Base-by-base conservation (phyloP, 2,888 invertebrate genomes). In the Drosophila affinis region DNA sequence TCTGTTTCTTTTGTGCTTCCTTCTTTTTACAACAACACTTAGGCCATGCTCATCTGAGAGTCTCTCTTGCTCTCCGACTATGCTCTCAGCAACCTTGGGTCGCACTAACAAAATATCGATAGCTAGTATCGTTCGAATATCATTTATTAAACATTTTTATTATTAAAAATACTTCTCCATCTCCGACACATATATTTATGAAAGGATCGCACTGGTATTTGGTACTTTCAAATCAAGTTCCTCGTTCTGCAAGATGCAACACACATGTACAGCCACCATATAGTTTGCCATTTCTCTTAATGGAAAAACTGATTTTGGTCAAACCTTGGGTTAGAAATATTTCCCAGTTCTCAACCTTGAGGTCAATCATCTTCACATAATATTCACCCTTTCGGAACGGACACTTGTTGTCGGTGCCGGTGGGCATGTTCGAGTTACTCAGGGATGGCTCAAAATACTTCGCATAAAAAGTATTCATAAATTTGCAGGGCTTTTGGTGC, bases 301-400 rank as follows among this genome's bases (percentile, higher is more conserved):
- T 2, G 1, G 21, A 34, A 3, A 34, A 0, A 7, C n/a, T 3
- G 5, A 2, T 14, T 6, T 52, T 59, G 9, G 10, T 58, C 12
- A 27, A 6, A 3, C 58, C 58, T 24, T 2, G n/a, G 9, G 3
- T 39, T 1, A 9, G 6, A 3, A 17, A 52, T 12, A 1, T 0
- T 32, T 17, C 1, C 17, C 14, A 39, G 14, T 1, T 24, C 0
- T 34, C 39, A 4, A 4, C 0, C 10, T 3, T 3, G 9, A 52
- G 2, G 3, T 7, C 9, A 6, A 17, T 2, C 3, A 27, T 39
- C 12, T 5, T 59, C 17, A 59, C 0, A 39, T 27, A 59, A 10
- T 59, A 59, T 39, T 59, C 58, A 24, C 58, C 58, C 17, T 59
- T 39, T 39, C 2, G 12, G 14, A 52, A 0, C 1, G 52, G 52